Percentiles rank a stretch among this genome's conserved stretches.
phyloP scores from a whole-genome alignment of 2,797 vertebrate species.

The Gymnoscopelus microlampas region DNA sequence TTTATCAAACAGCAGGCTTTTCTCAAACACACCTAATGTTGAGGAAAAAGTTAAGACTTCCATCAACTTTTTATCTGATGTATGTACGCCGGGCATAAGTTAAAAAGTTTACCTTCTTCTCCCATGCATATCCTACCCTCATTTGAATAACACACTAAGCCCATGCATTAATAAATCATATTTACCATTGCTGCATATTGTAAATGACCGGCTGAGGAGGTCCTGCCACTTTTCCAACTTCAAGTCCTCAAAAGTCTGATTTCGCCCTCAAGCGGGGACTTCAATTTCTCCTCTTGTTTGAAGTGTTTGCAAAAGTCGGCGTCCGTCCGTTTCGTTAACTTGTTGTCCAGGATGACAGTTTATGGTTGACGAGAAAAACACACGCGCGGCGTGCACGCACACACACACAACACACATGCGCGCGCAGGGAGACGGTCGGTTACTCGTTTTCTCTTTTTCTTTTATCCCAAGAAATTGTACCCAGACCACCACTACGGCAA shows the following conservation, averaged over 20 bases:
- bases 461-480: constrained; percentile 32
- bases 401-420: no score
- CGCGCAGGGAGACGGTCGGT: constrained; percentile 3
- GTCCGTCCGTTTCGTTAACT: constrained; percentile 45
- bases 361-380: constrained; percentile 23
- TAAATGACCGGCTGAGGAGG: constrained; percentile 73
- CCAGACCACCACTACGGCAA: constrained; percentile 16
- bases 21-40: neutral
- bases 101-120: constrained; percentile 5
- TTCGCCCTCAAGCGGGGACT: constrained; percentile 86
- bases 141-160: neutral
- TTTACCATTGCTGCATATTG: constrained; percentile 87
- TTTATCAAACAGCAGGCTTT: neutral
- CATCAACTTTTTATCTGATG: neutral
- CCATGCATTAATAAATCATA: constrained; percentile 52
- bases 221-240: constrained; percentile 76
- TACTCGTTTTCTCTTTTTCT: constrained; percentile 20
- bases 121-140: neutral
- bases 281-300: constrained; percentile 76
- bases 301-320: constrained; percentile 45
- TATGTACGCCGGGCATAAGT: constrained; percentile 16
- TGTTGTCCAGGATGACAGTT: constrained; percentile 45
- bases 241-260: constrained; percentile 81
- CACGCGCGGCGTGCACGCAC: no score
- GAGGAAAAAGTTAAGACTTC: neutral